Evolutionary conservation across 1,140 invertebrate genomes (phyloP), one percentile per base, ranked within the genome.

Genomic region (Aphidius gifuensis): DNA sequence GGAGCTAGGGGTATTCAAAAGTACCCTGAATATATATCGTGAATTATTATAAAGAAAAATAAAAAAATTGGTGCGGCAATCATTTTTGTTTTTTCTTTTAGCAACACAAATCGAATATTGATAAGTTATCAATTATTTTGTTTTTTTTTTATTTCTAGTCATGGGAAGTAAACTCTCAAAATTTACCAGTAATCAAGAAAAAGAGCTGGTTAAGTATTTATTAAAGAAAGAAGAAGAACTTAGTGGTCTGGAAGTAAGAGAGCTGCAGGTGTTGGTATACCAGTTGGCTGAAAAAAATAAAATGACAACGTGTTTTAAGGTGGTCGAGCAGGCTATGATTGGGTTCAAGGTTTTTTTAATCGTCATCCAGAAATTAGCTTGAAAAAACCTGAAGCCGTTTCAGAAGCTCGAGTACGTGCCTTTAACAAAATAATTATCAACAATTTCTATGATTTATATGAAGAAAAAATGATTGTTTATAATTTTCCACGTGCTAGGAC

Each of bases 241-340:
- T 46, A 68, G 62, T 58, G 73, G 71, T n/a, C 45, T 75, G 9
- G 66, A 59, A 16, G 9, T 9, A 6, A 60, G 59, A 49, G 62
- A 76, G 61, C 11, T 70, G 38, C 46, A 57, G 38, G 21, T 38
- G n/a, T 23, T 72, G 43, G 71, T 66, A 40, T 69, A 59, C 61
- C 65, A 75, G 63, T 62, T 69, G 38, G 68, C 71, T 32, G 59
- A 62, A 56, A 68, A 64, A 64, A 69, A 73, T 56, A 64, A 68
- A 55, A 61, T 48, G 38, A 51, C 4, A 64, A 69, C 46, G 56
- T 56, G n/a, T 71, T 72, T 60, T 11, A 64, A 47, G 45, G 62
- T 49, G 54, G 66, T 49, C 65, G 48, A 32, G 70, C 71, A 40
- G 68, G 69, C 9, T 60, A 60, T 38, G 67, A 69, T 56, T 71